Conservation (phyloP, 2,797 vertebrate species). For the Scleropages formosus region DNA sequence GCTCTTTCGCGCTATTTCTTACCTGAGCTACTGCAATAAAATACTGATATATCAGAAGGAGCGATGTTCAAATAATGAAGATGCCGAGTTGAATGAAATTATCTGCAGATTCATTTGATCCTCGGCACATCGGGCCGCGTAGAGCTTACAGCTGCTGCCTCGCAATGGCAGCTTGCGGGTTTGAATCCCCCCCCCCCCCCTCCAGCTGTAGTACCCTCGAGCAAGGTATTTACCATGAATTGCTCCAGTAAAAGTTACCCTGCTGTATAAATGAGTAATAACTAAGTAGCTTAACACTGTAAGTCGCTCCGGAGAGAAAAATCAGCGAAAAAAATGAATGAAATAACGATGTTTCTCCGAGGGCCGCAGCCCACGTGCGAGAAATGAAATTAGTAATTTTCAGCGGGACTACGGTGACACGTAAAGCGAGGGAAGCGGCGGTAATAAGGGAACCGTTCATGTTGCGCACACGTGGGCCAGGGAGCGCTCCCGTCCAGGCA, state of each 20-base stretch:
- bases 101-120: background rate
- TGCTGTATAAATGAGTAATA: no score
- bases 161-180: background rate
- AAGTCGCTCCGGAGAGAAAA: no score
- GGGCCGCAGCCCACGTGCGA: background rate
- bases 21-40: background rate
- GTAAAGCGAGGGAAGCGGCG: background rate
- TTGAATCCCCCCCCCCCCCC: no score
- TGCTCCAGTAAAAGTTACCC: no score
- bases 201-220: no score
- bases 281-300: no score
- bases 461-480: background rate
- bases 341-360: background rate
- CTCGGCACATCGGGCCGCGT: no score
- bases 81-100: background rate
- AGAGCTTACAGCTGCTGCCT: background rate
- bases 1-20: background rate
- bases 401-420: background rate
- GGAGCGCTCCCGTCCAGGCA: slow-evolving; percentile 15
- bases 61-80: background rate
- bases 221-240: no score
- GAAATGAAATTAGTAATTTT: background rate
- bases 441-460: background rate
- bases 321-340: background rate
- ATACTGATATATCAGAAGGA: no score